Evolutionary conservation across 2,888 invertebrate species (phyloP).

Genomic region (Thymelicus lineola): DNA sequence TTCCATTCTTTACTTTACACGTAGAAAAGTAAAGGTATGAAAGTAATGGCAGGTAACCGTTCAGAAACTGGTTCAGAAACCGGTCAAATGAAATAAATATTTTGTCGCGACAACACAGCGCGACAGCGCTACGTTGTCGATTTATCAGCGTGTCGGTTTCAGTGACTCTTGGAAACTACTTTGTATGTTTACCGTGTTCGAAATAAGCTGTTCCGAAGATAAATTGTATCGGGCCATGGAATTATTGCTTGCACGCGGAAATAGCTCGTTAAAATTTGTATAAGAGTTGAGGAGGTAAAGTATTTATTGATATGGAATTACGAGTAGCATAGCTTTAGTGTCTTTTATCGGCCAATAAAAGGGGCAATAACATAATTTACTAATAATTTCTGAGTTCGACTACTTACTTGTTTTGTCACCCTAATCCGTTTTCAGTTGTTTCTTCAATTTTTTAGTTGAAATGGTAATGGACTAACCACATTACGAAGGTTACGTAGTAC

Average conservation of each 20-base stretch:
- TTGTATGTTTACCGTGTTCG: conserved; percentile 35
- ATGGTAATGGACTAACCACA: no score
- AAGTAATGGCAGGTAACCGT: conserved; percentile 2
- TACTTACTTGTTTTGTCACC: no score
- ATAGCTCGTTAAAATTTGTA: conserved; percentile 24
- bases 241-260: conserved; percentile 14
- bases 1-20: no score
- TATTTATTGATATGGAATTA: no score
- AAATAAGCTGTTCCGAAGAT: conserved; percentile 35
- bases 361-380: no score
- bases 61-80: conserved; percentile 17
- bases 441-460: no score
- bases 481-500: no score
- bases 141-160: conserved; percentile 35
- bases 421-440: no score
- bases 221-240: conserved; percentile 25
- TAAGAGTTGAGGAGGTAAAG: not conserved
- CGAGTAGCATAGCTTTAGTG: no score
- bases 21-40: not conserved
- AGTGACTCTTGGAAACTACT: conserved; percentile 36
- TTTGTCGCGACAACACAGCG: conserved; percentile 12
- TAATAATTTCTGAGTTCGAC: no score
- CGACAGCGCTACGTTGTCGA: conserved; percentile 7
- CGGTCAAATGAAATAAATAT: conserved; percentile 32
- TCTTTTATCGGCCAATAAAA: no score